Evolutionary conservation across 2,888 invertebrate genomes (phyloP).

Genomic region (Mantis religiosa): DNA sequence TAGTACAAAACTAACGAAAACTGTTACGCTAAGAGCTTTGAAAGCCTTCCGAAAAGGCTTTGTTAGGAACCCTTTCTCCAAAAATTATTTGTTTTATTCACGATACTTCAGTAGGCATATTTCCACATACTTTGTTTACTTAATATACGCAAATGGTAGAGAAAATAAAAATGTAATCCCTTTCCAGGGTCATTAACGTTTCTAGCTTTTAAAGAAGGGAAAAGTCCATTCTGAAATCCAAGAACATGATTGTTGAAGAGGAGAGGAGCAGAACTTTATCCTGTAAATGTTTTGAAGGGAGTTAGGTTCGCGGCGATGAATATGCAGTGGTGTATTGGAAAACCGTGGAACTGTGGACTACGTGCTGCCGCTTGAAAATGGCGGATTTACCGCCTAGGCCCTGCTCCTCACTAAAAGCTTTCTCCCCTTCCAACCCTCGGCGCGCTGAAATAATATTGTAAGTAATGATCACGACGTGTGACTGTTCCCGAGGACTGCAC

Average conservation of each 20-base stretch:
- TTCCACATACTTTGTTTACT: too few relatives aligned
- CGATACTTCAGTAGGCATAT: too few relatives aligned
- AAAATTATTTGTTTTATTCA: too few relatives aligned
- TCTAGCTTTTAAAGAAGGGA: too few relatives aligned
- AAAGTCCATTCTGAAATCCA: neutral
- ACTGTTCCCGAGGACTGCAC: neutral
- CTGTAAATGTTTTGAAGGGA: neutral
- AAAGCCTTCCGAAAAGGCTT: too few relatives aligned
- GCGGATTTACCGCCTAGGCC: conserved; percentile 5
- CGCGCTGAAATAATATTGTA: neutral
- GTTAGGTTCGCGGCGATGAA: conserved; percentile 10
- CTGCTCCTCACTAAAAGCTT: neutral
- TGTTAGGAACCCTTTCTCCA: too few relatives aligned
- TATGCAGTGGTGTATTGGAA: conserved; percentile 3
- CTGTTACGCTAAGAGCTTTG: too few relatives aligned
- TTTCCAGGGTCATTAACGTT: too few relatives aligned
- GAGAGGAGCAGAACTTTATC: neutral
- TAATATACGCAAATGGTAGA: too few relatives aligned
- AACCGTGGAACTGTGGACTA: neutral
- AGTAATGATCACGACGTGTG: conserved; percentile 10
- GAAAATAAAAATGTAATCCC: too few relatives aligned
- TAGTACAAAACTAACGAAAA: too few relatives aligned
- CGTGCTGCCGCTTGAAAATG: conserved; percentile 20
- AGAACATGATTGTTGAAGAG: too few relatives aligned
- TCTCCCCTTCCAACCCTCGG: neutral